Evolutionary conservation across 2,888 invertebrate species (phyloP).

Genomic region (Seira ritae): DNA sequence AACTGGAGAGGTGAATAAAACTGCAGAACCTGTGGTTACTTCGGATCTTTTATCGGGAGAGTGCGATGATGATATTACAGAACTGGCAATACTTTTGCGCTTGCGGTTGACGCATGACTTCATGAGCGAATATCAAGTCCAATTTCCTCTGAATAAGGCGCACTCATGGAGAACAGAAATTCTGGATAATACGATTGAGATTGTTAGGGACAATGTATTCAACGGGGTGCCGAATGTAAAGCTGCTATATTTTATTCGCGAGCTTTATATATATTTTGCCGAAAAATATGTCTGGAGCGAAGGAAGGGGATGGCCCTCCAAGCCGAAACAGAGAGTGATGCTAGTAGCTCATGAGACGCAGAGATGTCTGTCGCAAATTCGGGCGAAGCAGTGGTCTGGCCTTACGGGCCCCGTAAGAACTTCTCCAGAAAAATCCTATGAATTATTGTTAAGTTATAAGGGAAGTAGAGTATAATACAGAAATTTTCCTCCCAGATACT

Average conservation of each 20-base stretch:
- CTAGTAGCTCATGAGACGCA: constrained; percentile 28
- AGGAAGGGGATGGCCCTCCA: constrained; percentile 38
- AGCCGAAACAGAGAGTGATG: constrained; percentile 20
- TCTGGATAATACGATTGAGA: constrained; percentile 35
- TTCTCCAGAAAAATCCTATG: not conserved
- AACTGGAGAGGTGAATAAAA: not conserved
- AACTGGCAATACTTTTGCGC: constrained; percentile 15
- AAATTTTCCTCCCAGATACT: too few relatives aligned
- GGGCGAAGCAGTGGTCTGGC: not conserved
- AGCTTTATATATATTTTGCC: constrained; percentile 36
- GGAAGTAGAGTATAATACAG: too few relatives aligned
- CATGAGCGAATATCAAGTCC: constrained; percentile 9
- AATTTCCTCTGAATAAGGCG: constrained; percentile 42
- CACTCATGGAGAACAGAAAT: constrained; percentile 46
- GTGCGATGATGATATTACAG: constrained; percentile 11
- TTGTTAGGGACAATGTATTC: not conserved
- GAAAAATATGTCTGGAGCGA: constrained; percentile 33
- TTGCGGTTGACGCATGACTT: constrained; percentile 39
- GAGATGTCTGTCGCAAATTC: constrained; percentile 7
- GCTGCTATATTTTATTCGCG: constrained; percentile 19
- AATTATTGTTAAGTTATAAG: too few relatives aligned
- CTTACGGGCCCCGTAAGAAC: not conserved
- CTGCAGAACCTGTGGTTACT: not conserved
- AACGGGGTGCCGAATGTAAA: not conserved
- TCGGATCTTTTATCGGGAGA: not conserved